Base-by-base conservation (phyloP, 2,888 invertebrate genomes). In the Ormyrus thymus region DNA sequence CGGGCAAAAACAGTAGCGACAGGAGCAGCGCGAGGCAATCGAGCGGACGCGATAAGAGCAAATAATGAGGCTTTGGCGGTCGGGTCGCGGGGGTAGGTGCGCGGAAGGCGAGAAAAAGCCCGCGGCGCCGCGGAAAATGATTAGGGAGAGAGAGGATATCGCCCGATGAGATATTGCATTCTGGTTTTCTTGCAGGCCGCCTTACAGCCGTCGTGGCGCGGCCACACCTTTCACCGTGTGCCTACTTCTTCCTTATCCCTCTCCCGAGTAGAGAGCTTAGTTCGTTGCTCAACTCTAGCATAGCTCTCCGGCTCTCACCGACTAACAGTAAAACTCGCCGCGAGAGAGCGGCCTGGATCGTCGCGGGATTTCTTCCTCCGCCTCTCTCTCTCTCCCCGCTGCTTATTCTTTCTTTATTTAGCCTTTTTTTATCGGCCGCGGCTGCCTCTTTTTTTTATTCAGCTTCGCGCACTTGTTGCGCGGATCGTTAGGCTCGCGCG, bases 141-240 rank as follows among this genome's bases (percentile, higher is more conserved):
- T 29, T 29, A 29, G 46, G 6, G n/a, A 61, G 29, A 55, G n/a
- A 7, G 58, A 48, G 61, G 65, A 71, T 75, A 79, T 71, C 68
- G 79, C 71, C 15, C 62, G 75, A 75, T 71, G 75, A 75, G 75
- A 79, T 70, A 75, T 79, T 71, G 64, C 71, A 75, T 79, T 74
- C 64, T 69, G 69, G 64, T 74, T 79, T 70, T 66, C 65, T 75
- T 73, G 73, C 59, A 29, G 29, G 15, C 50, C 45, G 29, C 69
- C 29, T n/a, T 45, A 29, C 2, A 29, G 29, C 29, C 29, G 29
- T 1, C 29, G 29, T 50, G 11, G n/a, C 13, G 46, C 61, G 68
- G 72, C 79, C 81, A 81, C 81, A 81, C 81, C 81, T 81, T 81
- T 81, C 79, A 81, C 81, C 79, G 79, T 72, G 29, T 29, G 70